A percentile compares a stretch with the other conserved stretches of the same genome.
Evolutionary conservation across 2,113 vertebrate species (phyloP).

Genomic region (Phyllopteryx taeniolatus): DNA sequence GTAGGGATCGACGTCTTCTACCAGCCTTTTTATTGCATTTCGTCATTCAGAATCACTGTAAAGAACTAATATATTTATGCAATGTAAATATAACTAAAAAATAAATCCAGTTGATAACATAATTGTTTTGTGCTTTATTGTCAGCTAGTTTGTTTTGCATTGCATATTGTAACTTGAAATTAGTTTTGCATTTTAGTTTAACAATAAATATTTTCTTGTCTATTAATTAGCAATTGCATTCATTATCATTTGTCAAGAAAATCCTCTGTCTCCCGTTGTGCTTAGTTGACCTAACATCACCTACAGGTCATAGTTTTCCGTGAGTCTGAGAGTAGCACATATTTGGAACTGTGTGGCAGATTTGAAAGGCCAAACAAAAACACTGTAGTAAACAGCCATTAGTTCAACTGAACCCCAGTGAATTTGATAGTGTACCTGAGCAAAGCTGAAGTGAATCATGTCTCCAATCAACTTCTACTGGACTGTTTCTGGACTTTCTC

Average conservation of each 20-base stretch:
- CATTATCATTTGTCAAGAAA: constrained; percentile 3
- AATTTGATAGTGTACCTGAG: constrained; percentile 27
- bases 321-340: constrained; percentile 20
- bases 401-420: neutral
- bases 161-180: neutral
- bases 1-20: constrained; percentile 56
- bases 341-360: constrained; percentile 3
- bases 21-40: constrained; percentile 72
- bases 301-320: constrained; percentile 32
- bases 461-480: constrained; percentile 20
- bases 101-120: constrained; percentile 85
- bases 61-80: constrained; percentile 82
- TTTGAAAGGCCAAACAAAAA: neutral
- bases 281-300: constrained; percentile 42
- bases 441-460: constrained; percentile 54
- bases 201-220: neutral
- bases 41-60: constrained; percentile 68
- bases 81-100: constrained; percentile 70
- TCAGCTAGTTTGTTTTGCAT: neutral
- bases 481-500: constrained; percentile 57
- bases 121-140: constrained; percentile 82
- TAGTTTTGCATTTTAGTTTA: neutral
- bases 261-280: constrained; percentile 9
- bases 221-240: constrained; percentile 28
- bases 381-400: neutral